Evolutionary conservation across 1,140 invertebrate genomes (phyloP), one percentile per base, ranked within the genome.

Genomic region (Lepidurus couesii): DNA sequence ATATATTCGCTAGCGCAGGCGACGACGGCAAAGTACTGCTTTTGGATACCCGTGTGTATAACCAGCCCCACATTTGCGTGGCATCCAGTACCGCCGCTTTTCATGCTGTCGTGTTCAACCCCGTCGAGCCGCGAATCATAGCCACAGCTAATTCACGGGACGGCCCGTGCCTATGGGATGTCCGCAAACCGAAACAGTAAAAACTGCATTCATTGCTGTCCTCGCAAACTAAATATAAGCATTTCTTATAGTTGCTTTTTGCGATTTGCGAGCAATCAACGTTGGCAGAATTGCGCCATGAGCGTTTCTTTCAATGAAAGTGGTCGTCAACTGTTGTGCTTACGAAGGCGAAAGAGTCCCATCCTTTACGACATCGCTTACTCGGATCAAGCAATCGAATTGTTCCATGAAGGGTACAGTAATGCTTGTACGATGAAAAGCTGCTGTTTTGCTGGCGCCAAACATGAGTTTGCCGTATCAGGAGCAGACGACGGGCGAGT

Each of bases 371-470:
- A 86, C 74, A 81, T 77, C 5, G 43, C 24, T 9, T 43, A 34
- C 44, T 47, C 42, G 1, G 73, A 45, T 9, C 65, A 79, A 24
- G 86, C 87, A 0, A 87, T 92, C 0, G 92, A 96, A 85, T 97
- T 98, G 85, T 94, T 96, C 84, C 93, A 96, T 84, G 89, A 90
- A 42, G 93, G 93, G 79, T 98, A 98, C 84, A 97, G 95, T 81
- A 98, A 98, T 84, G 96, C 94, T 1, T 98, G 95, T 84, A 98
- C 96, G 0, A 97, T 98, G 94, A 98, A 98, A 85, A 96, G 94
- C 79, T 97, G 95, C 83, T 93, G 91, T 76, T 98, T 98, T 88
- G 95, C 93, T n/a, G 96, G 95, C 0, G 90, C 91, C 7, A 88
- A 91, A 73, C 95, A 97, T 84, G 90, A 97, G 87, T 96, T 91